Evolutionary conservation across 2,797 vertebrate species (phyloP), one percentile per base, ranked within the genome.

Genomic region (Antennarius maculatus): DNA sequence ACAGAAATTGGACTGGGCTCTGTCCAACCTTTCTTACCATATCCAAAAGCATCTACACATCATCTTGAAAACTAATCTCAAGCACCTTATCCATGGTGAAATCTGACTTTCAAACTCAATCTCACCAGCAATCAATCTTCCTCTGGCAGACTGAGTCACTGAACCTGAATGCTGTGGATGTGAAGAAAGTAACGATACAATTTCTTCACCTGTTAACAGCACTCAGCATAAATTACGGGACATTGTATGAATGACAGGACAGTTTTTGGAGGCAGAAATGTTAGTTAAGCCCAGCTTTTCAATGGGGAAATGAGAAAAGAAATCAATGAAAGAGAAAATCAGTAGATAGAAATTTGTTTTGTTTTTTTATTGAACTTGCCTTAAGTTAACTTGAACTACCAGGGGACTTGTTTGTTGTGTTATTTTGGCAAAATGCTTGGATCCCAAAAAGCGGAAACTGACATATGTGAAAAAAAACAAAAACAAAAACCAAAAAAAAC

Each of bases 81-180:
- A 89, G 79, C 64, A 69, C 70, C 83, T 85, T 84, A 86, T 85
- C 81, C 87, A 82, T 52, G 64, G 74, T 77, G 73, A 88, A 89
- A 90, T 88, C 78, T 41, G 69, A 86, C 85, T 91, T 90, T 90
- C 89, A 88, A 80, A 88, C 83, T 88, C 78, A 66, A 90, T 92
- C 86, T 88, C 57, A 45, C 45, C 71, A 76, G 82, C 88, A 92
- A 91, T 91, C 87, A 91, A 88, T 92, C 90, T 91, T 89, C 73
- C 65, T 52, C 74, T 90, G 87, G 85, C 82, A 88, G 81, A 59
- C 65, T 39, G 52, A 82, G 79, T 87, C 84, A 84, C 86, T 68
- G 39, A 86, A 90, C 77, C 81, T 53, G 17, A 73, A 67, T 81
- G 80, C 82, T 17, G 54, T 74, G 51, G 77, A 82, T 76, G 67